These are phyloP conservation scores for Tiaroga cobitis DNA, from an alignment of 2,797 vertebrate genomes.

Conservation along the genomic window DNA sequence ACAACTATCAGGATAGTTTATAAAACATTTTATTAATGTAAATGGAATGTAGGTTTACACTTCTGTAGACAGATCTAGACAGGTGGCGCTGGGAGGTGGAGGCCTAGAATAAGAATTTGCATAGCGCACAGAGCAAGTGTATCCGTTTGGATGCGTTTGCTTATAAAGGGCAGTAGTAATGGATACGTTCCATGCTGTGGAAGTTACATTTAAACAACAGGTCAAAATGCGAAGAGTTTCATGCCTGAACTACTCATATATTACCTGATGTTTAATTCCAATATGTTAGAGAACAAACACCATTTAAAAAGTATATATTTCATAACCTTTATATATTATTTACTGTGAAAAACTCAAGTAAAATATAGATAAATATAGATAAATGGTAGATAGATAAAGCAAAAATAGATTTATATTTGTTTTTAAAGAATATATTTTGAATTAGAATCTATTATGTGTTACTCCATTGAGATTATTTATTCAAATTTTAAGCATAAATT, in stretches of 20 bases:
- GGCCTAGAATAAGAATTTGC: background rate
- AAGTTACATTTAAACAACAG: background rate
- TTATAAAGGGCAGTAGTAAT: background rate
- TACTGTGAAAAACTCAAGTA: too few relatives aligned
- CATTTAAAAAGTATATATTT: background rate
- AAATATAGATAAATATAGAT: background rate
- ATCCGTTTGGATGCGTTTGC: background rate
- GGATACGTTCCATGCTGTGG: background rate
- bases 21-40: background rate
- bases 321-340: too few relatives aligned
- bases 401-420: background rate
- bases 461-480: background rate
- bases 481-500: background rate
- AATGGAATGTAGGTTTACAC: background rate
- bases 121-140: background rate
- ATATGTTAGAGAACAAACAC: background rate
- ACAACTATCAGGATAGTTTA: background rate
- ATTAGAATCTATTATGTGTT: background rate
- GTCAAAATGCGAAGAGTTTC: background rate
- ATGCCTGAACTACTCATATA: background rate
- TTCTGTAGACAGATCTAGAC: background rate
- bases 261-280: background rate
- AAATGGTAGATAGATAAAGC: background rate
- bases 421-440: background rate
- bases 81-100: background rate